Conservation (phyloP, 2,888 invertebrate species). For the Brachylomia viminalis region DNA sequence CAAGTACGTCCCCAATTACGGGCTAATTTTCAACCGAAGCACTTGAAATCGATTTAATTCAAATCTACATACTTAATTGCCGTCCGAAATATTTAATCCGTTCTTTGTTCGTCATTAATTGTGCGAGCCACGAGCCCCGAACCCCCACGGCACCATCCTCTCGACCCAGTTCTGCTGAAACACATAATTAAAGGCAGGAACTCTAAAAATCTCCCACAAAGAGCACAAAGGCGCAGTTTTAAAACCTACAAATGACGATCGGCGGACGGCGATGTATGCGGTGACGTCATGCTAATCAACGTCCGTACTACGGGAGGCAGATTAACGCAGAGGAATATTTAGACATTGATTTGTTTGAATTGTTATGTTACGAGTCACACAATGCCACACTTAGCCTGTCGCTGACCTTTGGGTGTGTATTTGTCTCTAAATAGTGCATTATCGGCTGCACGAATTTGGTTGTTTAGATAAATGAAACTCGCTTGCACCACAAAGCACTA, state of each 20-base stretch:
- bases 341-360: not conserved
- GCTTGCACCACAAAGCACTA: not conserved
- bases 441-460: not conserved
- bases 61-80: conserved; percentile 54
- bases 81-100: conserved; percentile 62
- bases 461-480: conserved; percentile 2
- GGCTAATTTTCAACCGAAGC: conserved; percentile 27
- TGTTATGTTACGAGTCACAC: not conserved
- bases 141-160: conserved; percentile 53
- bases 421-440: not conserved
- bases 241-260: conserved; percentile 69
- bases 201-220: conserved; percentile 72
- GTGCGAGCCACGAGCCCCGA: conserved; percentile 34
- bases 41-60: conserved; percentile 43
- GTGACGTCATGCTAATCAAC: conserved; percentile 50
- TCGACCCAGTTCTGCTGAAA: conserved; percentile 72
- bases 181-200: conserved; percentile 83
- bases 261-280: conserved; percentile 48
- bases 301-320: not conserved
- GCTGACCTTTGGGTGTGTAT: not conserved
- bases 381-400: not conserved
- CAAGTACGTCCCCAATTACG: conserved; percentile 38
- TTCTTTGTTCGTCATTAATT: conserved; percentile 64
- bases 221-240: conserved; percentile 70
- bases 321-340: not conserved